Evolutionary conservation across 1,140 invertebrate species (phyloP), one percentile per base, ranked within the genome.

Genomic region (Lepidostoma basale): DNA sequence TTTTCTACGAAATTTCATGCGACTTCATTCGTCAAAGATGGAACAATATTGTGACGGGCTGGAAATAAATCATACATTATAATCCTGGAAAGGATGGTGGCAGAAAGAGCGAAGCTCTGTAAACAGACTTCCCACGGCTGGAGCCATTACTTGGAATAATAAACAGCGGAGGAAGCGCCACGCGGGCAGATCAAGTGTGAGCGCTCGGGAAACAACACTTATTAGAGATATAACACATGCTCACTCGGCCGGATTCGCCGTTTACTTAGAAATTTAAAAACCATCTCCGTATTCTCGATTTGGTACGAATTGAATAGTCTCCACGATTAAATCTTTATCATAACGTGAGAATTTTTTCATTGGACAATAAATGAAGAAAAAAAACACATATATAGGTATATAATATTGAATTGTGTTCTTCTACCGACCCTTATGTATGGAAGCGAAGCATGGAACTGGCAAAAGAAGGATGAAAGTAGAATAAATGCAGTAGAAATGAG

Each of bases 141-240:
- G 49, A 54, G 49, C 26, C 23, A 54, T 26, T 14, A 28, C 26
- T 26, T 14, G 54, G 22, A 36, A 14, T 18, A 39, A 58, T 58
- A 58, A 58, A 58, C 54, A 58, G 22, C 23, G 23, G 49, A 26
- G 25, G 49, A 54, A 54, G 33, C 30, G 54, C 54, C 54, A 59
- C 54, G 54, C 54, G 54, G 54, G 18, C 54, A 59, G 54, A 59
- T 59, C n/a, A n/a, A n/a, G n/a, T n/a, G n/a, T n/a, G n/a, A n/a
- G n/a, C n/a, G 33, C 30, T 28, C 1, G 54, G 20, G 54, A 59
- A 59, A 59, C 54, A 59, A 59, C 33, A 59, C n/a, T n/a, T n/a
- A 59, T 59, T 59, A 40, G 54, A 59, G 6, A 20, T 40, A 59
- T 59, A 59, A 59, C 54, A 59, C 54, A 59, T 59, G 54, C 54